These are phyloP conservation scores for Drosophila repleta DNA, from an alignment of 1,140 invertebrate species.

Conservation along the genomic window DNA sequence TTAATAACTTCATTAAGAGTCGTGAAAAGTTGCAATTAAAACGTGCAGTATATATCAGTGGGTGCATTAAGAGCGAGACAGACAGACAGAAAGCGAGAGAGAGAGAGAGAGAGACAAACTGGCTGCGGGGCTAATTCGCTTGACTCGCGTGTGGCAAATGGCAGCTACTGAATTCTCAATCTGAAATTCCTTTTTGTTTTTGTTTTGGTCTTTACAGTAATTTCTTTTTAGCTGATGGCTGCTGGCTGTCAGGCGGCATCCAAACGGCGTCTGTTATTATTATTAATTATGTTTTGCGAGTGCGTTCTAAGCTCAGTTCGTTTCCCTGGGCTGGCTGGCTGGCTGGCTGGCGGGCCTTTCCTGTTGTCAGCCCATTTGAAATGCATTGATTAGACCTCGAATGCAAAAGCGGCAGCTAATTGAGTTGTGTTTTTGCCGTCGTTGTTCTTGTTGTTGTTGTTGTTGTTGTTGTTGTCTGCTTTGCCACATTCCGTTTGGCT, in stretches of 20 bases:
- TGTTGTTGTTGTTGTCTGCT: background rate
- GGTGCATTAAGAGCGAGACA: slow-evolving; percentile 28
- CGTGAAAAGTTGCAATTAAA: slow-evolving; percentile 60
- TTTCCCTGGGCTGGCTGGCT: background rate
- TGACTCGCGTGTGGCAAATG: slow-evolving; percentile 59
- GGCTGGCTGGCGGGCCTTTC: slow-evolving; percentile 37
- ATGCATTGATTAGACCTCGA: slow-evolving; percentile 51
- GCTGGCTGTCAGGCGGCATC: slow-evolving; percentile 64
- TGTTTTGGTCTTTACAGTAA: background rate
- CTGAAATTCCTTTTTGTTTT: slow-evolving; percentile 6
- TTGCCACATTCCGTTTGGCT: slow-evolving; percentile 10
- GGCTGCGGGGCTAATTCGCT: slow-evolving; percentile 27
- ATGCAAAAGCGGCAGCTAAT: slow-evolving; percentile 54
- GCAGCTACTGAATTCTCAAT: slow-evolving; percentile 64
- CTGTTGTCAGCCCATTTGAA: slow-evolving; percentile 73
- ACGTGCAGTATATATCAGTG: slow-evolving; percentile 34
- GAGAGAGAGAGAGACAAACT: background rate
- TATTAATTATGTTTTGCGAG: slow-evolving; percentile 78
- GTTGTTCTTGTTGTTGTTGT: too few species aligned
- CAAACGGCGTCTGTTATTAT: slow-evolving; percentile 80
- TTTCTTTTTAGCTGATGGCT: slow-evolving; percentile 34
- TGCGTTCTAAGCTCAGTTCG: slow-evolving; percentile 53
- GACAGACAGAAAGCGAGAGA: background rate
- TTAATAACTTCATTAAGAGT: slow-evolving; percentile 78
- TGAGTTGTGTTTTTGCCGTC: slow-evolving; percentile 75